phyloP scores from a whole-genome alignment of 2,797 vertebrate genomes.

The Rhinatrema bivittatum region DNA sequence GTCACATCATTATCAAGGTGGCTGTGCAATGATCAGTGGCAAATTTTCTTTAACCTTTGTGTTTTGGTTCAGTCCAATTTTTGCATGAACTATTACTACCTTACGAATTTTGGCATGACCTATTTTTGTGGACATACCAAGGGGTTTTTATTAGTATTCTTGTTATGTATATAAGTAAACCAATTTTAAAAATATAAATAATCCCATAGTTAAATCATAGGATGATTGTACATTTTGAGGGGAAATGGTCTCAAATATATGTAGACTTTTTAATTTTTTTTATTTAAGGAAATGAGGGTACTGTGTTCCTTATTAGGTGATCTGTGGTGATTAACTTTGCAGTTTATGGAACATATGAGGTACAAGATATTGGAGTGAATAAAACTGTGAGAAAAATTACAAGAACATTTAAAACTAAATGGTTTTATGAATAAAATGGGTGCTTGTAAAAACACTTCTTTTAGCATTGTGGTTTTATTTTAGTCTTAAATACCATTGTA shows the following conservation, averaged over 20 bases:
- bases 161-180: neutral
- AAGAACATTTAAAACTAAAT: conserved; percentile 39
- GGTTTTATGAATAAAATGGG: conserved; percentile 50
- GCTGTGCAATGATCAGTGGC: too few relatives aligned
- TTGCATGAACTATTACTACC: neutral
- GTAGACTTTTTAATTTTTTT: conserved; percentile 6
- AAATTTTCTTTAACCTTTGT: conserved; percentile 17
- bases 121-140: conserved; percentile 17
- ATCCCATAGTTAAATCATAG: neutral
- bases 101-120: conserved; percentile 2
- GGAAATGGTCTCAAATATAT: conserved; percentile 11
- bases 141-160: conserved; percentile 5
- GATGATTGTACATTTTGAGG: conserved; percentile 11
- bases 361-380: conserved; percentile 31
- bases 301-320: conserved; percentile 12
- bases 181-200: conserved; percentile 7
- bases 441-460: conserved; percentile 29
- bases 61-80: conserved; percentile 6
- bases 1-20: too few relatives aligned
- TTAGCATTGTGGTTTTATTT: conserved; percentile 22
- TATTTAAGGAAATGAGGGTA: conserved; percentile 3
- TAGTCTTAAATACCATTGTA: conserved; percentile 8
- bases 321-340: conserved; percentile 26
- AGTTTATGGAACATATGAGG: conserved; percentile 37
- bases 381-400: conserved; percentile 29